Evolutionary conservation across 1,140 invertebrate genomes (phyloP).

Genomic region (Asbolus verrucosus): DNA sequence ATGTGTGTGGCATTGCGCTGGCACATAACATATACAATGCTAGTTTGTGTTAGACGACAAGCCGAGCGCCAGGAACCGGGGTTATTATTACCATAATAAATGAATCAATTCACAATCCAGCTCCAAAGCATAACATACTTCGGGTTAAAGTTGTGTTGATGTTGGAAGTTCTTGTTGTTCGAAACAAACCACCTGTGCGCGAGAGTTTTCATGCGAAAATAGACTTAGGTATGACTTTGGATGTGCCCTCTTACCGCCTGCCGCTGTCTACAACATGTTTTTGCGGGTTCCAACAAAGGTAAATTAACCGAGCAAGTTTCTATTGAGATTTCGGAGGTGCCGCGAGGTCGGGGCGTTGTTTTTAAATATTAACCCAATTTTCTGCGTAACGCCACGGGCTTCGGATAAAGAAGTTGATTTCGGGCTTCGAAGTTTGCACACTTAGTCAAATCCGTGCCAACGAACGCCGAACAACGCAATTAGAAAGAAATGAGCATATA

Average conservation of each 20-base stretch:
- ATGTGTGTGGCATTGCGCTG: constrained; percentile 6
- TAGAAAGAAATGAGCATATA: too few relatives aligned
- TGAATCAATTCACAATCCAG: constrained; percentile 29
- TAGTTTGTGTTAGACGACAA: constrained; percentile 4
- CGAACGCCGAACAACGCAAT: too few relatives aligned
- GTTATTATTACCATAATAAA: constrained; percentile 37
- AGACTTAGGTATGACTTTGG: too few relatives aligned
- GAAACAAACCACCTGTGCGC: constrained; percentile 35
- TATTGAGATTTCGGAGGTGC: background rate
- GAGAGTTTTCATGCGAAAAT: too few relatives aligned
- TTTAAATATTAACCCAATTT: constrained; percentile 37
- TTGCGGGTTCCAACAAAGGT: constrained; percentile 6
- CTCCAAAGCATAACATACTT: constrained; percentile 12
- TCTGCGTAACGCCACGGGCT: constrained; percentile 2
- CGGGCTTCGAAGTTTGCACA: too few relatives aligned
- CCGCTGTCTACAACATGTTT: too few relatives aligned
- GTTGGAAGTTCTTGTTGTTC: constrained; percentile 30
- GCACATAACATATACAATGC: constrained; percentile 11
- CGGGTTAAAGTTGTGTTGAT: constrained; percentile 15
- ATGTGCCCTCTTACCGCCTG: too few relatives aligned
- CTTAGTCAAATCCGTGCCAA: too few relatives aligned
- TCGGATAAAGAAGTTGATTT: too few relatives aligned
- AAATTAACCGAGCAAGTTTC: constrained; percentile 20
- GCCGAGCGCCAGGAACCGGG: background rate
- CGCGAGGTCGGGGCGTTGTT: background rate